Percentiles rank a stretch among this genome's conserved stretches.
These are phyloP conservation scores for Trypoxylon attenuatum DNA, from an alignment of 2,888 invertebrate species.

Conservation along the genomic window DNA sequence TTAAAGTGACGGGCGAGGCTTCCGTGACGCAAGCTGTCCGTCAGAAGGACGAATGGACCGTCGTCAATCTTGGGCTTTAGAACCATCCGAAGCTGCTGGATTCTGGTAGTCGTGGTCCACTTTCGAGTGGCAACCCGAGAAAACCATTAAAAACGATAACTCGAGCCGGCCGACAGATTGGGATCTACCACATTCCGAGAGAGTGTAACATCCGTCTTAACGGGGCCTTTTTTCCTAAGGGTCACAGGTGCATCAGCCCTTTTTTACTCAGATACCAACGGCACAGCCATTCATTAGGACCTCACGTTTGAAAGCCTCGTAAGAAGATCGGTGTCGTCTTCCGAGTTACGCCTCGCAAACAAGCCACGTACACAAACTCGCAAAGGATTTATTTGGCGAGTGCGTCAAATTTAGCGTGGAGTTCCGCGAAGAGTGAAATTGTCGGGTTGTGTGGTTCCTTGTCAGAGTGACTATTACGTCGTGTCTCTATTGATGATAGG, in stretches of 20 bases:
- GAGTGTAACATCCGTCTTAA: slow-evolving; percentile 37
- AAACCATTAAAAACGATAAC: slow-evolving; percentile 59
- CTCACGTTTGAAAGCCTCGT: no score
- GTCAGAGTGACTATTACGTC: no score
- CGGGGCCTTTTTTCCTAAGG: not conserved
- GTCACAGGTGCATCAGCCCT: slow-evolving; percentile 10
- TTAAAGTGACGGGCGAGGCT: slow-evolving; percentile 50
- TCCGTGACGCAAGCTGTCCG: slow-evolving; percentile 31
- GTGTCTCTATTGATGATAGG: slow-evolving; percentile 2
- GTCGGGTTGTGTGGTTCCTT: no score
- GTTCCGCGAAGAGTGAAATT: no score
- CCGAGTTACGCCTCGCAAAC: no score
- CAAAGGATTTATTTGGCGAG: no score
- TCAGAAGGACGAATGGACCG: slow-evolving; percentile 21
- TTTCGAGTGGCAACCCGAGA: slow-evolving; percentile 34
- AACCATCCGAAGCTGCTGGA: not conserved
- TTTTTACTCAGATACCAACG: not conserved
- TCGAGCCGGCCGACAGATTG: slow-evolving; percentile 38
- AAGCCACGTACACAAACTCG: no score
- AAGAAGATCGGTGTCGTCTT: no score
- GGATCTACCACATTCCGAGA: slow-evolving; percentile 53
- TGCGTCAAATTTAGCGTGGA: no score
- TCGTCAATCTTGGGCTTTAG: slow-evolving; percentile 54
- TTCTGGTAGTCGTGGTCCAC: slow-evolving; percentile 37
- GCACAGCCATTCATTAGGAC: no score